phyloP scores from a whole-genome alignment of 2,113 vertebrate species.

The Oncorhynchus masou region DNA sequence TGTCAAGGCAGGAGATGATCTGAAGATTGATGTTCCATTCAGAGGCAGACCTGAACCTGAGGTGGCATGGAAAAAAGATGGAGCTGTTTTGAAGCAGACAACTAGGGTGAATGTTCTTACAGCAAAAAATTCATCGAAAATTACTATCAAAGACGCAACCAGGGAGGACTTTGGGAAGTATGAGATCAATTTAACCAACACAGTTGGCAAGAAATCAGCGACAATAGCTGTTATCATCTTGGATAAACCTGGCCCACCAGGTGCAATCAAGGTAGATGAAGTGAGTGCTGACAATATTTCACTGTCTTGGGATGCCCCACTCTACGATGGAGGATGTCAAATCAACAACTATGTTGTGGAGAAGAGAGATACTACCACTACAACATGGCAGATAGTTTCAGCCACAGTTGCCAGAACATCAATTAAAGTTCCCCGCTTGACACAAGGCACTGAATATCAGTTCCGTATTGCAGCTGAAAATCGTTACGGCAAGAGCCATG shows the following conservation, averaged over 20 bases:
- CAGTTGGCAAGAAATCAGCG: constrained; percentile 79
- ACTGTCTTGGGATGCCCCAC: constrained; percentile 92
- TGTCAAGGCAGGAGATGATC: constrained; percentile 91
- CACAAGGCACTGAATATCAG: constrained; percentile 92
- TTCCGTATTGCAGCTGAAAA: constrained; percentile 97
- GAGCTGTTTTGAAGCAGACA: constrained; percentile 86
- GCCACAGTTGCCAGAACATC: constrained; percentile 96
- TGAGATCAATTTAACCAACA: constrained; percentile 85
- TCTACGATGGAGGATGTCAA: constrained; percentile 94
- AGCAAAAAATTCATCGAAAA: constrained; percentile 84
- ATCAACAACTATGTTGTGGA: constrained; percentile 98
- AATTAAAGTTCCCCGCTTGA: constrained; percentile 86
- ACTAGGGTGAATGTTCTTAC: constrained; percentile 91
- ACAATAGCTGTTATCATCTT: constrained; percentile 87
- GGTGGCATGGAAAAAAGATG: constrained; percentile 89
- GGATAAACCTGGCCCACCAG: constrained; percentile 91
- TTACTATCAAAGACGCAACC: constrained; percentile 89
- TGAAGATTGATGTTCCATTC: constrained; percentile 94
- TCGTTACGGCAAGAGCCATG: constrained; percentile 91
- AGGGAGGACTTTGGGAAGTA: constrained; percentile 93
- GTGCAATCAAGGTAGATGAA: constrained; percentile 86
- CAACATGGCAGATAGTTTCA: constrained; percentile 90
- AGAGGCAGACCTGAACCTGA: constrained; percentile 89
- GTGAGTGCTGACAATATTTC: constrained; percentile 89
- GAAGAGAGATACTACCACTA: constrained; percentile 95